Base-by-base conservation (phyloP, 2,113 vertebrate genomes). In the Bombycilla garrulus region DNA sequence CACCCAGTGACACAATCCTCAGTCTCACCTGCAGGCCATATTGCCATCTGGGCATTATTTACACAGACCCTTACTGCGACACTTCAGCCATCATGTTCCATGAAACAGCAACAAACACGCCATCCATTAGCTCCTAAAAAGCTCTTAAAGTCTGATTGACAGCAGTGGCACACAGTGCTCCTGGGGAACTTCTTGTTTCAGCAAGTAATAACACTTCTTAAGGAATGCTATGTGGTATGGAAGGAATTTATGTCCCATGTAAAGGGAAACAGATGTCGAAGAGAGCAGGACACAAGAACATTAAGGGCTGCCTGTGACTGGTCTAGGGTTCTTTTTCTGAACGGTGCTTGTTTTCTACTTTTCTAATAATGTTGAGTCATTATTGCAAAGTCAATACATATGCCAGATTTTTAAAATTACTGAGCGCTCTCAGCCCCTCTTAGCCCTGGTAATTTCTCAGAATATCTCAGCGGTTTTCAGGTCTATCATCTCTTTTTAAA, bases 231-330 rank as follows among this genome's bases (percentile, higher is more conserved):
- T 69, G 87, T 85, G 77, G 94, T 91, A 97, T 95, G 89, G 42
- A 57, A 97, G 66, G 91, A 97, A 94, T 97, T 95, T 79, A 35
- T 91, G 73, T 95, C 77, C 91, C 72, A 23, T 76, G 35, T 92
- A 95, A 96, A 87, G 45, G n/a, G 74, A 96, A 95, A 91, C 91
- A 95, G 89, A 95, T 95, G 95, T 87, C 1, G 2, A 87, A 87
- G 19, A n/a, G 40, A 87, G 70, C 28, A 57, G 58, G 54, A 81
- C 53, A 50, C 85, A 50, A 85, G 78, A 67, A 77, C 57, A 76
- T 48, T 89, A 87, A 87, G 65, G 36, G 44, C 16, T 95, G 86
- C 53, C 38, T 71, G 12, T 15, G 38, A n/a, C 66, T 60, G 31
- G 53, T 72, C 73, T 65, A 92, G 79, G 40, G 47, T 29, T 86